Evolutionary conservation across 2,888 invertebrate species (phyloP), one percentile per base, ranked within the genome.

Genomic region (Meganola albula): DNA sequence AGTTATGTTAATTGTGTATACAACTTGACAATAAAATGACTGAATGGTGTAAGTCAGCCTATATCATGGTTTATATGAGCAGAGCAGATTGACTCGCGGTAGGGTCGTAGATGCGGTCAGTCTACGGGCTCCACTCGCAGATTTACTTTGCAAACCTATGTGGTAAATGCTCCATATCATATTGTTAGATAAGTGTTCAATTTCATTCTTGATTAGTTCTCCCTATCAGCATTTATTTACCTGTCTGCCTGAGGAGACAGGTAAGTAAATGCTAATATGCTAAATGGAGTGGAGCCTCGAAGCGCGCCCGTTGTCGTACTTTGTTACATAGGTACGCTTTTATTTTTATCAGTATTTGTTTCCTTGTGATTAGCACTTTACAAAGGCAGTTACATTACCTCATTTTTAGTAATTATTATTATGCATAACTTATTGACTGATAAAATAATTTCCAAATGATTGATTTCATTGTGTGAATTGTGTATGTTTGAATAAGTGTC

Each of bases 361-460:
- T 68, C 55, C 76, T 71, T 79, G 76, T 80, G 74, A 79, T 80
- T 75, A 74, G 73, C 75, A 79, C 70, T 66, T 73, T 66, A 63
- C 72, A 75, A n/a, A 70, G 75, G 78, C 79, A 79, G 74, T 76
- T 73, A 65, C 63, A 72, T 74, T 77, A 79, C 80, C 82, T 80
- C 78, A 75, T 74, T 69, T 46, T 76, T 76, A 75, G 74, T 77
- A 68, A 72, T 74, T 73, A 72, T 73, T n/a, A 63, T 75, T 77
- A 73, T 75, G 70, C 67, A 68, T 82, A 74, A 77, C 72, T 77
- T 75, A 71, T 77, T 74, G 83, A 83, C 83, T 84, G 83, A 83
- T 79, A 75, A 74, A 72, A 74, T 80, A 74, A 74, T 84, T 82
- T 82, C 80, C 83, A 83, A 75, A 74, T 74, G 72, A 72, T 77